Base-by-base conservation (phyloP, 2,888 invertebrate species). In the Mechanitis messenoides region DNA sequence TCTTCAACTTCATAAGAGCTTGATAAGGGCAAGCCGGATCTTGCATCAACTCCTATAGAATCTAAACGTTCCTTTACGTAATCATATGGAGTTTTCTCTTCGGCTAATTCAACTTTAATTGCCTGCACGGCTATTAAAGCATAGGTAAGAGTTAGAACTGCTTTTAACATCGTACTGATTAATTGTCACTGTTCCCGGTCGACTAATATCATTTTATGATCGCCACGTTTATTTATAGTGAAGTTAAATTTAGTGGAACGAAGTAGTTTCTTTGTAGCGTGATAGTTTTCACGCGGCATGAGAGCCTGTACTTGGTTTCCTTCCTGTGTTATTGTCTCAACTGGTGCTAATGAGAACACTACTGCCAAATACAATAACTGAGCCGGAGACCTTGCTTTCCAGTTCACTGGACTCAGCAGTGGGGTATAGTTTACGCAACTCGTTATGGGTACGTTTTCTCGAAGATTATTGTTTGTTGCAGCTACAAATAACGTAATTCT, bases 1-100 rank as follows among this genome's bases (percentile, higher is more conserved):
- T 92, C 92, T 76, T 92, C 91, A 47, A 92, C 91, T 80, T 92
- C 92, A 71, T 92, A 92, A 46, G 91, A 91, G 61, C 80, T 85
- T 1, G 92, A 86, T 47, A 87, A 60, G 33, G 88, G 88, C 65
- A 87, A 56, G 72, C 89, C 90, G 64, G 80, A 72, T 64, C 72
- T 80, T 7, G 71, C 65, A 61, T 90, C 86, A 31, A 77, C 76
- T 11, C 79, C 76, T 35, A 89, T 75, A 12, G 81, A 70, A 64
- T 88, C 85, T 69, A 90, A 74, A 3, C 83, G 79, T 65, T 85
- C 85, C 65, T 81, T 86, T 60, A 90, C 87, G 69, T 86, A 87
- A 75, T 90, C 89, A 69, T 84, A 90, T 1, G 90, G 90, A 2
- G 87, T 87, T 66, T 85, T 88, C 68, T 87, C 85, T 33, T 83